Conservation (phyloP, 2,888 invertebrate species). For the Yponomeuta malinellus region DNA sequence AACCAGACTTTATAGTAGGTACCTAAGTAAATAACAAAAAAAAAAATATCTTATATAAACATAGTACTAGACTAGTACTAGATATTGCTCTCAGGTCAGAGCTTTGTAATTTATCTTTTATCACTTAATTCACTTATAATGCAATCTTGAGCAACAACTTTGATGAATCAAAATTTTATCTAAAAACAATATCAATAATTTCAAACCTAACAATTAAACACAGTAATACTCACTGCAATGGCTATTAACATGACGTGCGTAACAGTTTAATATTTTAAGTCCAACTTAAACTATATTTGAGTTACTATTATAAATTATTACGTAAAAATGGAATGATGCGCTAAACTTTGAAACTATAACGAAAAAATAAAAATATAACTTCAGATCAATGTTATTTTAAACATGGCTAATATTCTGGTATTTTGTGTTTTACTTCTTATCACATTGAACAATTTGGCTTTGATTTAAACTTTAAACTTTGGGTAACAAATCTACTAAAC, state of each 20-base stretch:
- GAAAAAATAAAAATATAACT: slow-evolving; percentile 23
- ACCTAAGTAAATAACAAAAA: neutral
- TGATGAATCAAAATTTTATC: slow-evolving; percentile 4
- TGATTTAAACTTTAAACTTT: slow-evolving; percentile 30
- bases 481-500: slow-evolving; percentile 40
- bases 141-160: slow-evolving; percentile 18
- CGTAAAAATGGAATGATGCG: slow-evolving; percentile 21
- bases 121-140: neutral
- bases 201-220: slow-evolving; percentile 9
- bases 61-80: neutral
- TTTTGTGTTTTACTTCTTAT: slow-evolving; percentile 45
- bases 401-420: slow-evolving; percentile 31
- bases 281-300: neutral
- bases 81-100: neutral
- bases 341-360: slow-evolving; percentile 22
- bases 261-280: slow-evolving; percentile 14
- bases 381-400: slow-evolving; percentile 15
- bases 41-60: neutral
- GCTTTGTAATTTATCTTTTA: neutral
- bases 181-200: slow-evolving; percentile 14
- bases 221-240: slow-evolving; percentile 28
- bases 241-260: slow-evolving; percentile 27
- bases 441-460: slow-evolving; percentile 67
- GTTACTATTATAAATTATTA: slow-evolving; percentile 15
- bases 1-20: neutral